Evolutionary conservation across 1,140 invertebrate species (phyloP), one percentile per base, ranked within the genome.

Genomic region (Neelides sp.): DNA sequence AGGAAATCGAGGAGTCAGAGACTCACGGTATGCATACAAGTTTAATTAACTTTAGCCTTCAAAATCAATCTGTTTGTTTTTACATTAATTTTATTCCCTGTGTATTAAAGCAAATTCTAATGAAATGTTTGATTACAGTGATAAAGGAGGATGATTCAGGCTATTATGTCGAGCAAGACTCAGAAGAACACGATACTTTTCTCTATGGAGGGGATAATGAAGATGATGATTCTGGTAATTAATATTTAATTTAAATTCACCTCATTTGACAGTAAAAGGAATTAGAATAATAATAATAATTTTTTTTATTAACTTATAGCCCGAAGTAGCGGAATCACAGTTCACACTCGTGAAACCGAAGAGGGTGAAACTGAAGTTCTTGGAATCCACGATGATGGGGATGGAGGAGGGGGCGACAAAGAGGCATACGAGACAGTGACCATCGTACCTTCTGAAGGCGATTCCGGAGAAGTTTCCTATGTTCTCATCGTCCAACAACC

Each of bases 401-500:
- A 20, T 34, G 36, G 52, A 27, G 19, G 13, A 4, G 49, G 22
- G 39, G 35, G 8, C 22, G 15, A 5, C 12, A 55, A 61, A 27
- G 78, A 80, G 54, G 71, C 73, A 3, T 88, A 81, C 68, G 85
- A 89, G 67, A 84, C 85, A 2, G 82, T 92, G 0, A 87, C 85
- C 1, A 78, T 92, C 54, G 79, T 91, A 15, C 86, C 86, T 1
- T 83, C 85, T 0, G 82, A 89, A 49, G 77, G 75, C 1, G 78
- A 79, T 62, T 75, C 78, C 43, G 84, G 83, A 3, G 77, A 90
- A 72, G 77, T 91, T 1, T 90, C 83, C 66, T 92, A 91, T 65
- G 85, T 93, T 0, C 69, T 93, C 12, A 88, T 91, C 55, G 84
- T 93, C 3, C 83, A 88, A 52, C 80, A 83, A 64, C 74, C 75